A percentile compares a stretch with the other conserved stretches of the same genome.
Evolutionary conservation across 2,888 invertebrate genomes (phyloP).

Genomic region (Ptilodon capucinus): DNA sequence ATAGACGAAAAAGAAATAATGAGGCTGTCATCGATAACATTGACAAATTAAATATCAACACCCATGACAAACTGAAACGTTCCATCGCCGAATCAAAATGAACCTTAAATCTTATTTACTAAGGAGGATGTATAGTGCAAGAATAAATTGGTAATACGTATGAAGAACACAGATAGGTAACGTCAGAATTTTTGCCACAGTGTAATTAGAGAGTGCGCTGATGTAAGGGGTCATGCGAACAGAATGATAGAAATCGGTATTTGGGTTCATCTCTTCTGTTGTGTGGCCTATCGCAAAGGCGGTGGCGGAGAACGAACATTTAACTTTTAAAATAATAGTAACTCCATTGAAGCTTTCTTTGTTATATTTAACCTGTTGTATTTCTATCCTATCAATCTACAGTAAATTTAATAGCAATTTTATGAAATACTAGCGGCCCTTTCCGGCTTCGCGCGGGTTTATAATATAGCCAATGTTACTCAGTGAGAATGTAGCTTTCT

Average conservation of each 20-base stretch:
- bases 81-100: conserved; percentile 7
- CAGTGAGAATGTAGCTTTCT: no score
- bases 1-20: conserved; percentile 60
- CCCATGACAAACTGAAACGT: conserved; percentile 16
- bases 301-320: background rate
- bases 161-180: conserved; percentile 49
- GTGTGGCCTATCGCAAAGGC: conserved; percentile 14
- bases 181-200: conserved; percentile 69
- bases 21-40: conserved; percentile 72
- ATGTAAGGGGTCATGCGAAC: conserved; percentile 76
- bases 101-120: conserved; percentile 23
- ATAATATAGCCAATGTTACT: no score
- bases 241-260: conserved; percentile 65
- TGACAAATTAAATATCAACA: conserved; percentile 79
- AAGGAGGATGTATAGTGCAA: conserved; percentile 22
- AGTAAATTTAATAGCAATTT: no score
- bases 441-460: no score
- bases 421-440: no score
- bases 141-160: conserved; percentile 38
- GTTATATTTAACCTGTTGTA: no score
- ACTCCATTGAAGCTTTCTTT: no score
- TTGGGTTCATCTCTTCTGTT: conserved; percentile 25
- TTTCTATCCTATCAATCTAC: no score
- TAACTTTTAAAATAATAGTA: no score
- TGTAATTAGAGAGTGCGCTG: conserved; percentile 72